Base-by-base conservation (phyloP, 2,113 vertebrate genomes). In the Rhinoptilus africanus region DNA sequence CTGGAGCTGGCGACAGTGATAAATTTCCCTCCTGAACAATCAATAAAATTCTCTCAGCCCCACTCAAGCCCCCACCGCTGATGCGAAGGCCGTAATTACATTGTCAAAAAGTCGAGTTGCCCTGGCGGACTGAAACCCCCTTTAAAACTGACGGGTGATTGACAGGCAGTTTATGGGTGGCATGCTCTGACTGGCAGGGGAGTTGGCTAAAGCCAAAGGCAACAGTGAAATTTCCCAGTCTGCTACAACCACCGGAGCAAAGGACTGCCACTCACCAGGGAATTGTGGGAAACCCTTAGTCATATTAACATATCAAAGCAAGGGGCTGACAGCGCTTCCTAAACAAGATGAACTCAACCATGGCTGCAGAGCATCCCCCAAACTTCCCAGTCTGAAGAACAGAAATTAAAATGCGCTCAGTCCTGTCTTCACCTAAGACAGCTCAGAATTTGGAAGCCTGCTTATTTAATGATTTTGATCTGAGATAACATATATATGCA, bases 21-120 rank as follows among this genome's bases (percentile, higher is more conserved):
- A 99, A 99, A 99, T 99, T 98, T 99, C 98, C 98, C 98, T 98
- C 97, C 98, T 98, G 98, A 98, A 97, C 98, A 98, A 99, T 99
- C 99, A 98, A 99, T 99, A 99, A 98, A 98, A 98, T 94, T 98
- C 98, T 97, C 98, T 97, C 97, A 98, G 88, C 98, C 97, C 98
- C 81, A 81, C 85, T 97, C 98, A 97, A 96, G 97, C 97, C 97
- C 98, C 98, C 97, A 96, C 97, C 95, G 95, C 92, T 93, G 98
- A 98, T 98, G 97, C 97, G 97, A 98, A 98, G 98, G 97, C 98
- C 99, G 74, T 99, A 99, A 99, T 99, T 99, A 99, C 98, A 98
- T 98, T 99, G 99, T 99, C 99, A 99, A 98, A 98, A 98, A 97
- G 98, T 98, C 96, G 92, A 98, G 98, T 96, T 97, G 96, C 98